phyloP scores from a whole-genome alignment of 2,113 vertebrate genomes.

The Carettochelys insculpta region DNA sequence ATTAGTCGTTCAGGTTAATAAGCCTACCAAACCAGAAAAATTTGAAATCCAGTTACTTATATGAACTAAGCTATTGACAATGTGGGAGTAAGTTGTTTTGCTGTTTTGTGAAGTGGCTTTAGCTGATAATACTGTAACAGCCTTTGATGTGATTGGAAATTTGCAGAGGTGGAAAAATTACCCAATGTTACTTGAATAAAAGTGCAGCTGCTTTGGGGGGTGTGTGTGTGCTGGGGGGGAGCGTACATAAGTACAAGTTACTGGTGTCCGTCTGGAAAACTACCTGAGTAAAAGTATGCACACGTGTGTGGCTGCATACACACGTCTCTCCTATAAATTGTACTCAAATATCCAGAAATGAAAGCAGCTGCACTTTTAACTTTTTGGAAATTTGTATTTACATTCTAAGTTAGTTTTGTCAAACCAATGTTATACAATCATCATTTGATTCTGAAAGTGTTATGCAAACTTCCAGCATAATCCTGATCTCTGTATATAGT shows the following conservation, averaged over 20 bases:
- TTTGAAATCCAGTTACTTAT: conserved; percentile 5
- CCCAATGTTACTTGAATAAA: no score
- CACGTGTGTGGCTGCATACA: no score
- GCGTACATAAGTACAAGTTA: no score
- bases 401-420: conserved; percentile 3
- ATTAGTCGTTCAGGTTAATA: conserved; percentile 27
- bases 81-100: neutral
- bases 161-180: no score
- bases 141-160: conserved; percentile 40
- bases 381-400: conserved; percentile 30
- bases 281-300: no score
- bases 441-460: neutral
- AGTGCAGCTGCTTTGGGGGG: no score
- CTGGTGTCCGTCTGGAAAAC: no score
- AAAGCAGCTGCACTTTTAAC: no score
- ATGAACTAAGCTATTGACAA: neutral
- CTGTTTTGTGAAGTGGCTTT: conserved; percentile 20
- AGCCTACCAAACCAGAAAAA: neutral
- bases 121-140: conserved; percentile 14
- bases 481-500: neutral
- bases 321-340: no score
- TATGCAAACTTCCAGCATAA: neutral
- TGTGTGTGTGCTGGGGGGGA: no score
- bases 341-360: no score
- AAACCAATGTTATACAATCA: neutral